phyloP scores from a whole-genome alignment of 2,888 invertebrate genomes.

The Drosophila mimetica region DNA sequence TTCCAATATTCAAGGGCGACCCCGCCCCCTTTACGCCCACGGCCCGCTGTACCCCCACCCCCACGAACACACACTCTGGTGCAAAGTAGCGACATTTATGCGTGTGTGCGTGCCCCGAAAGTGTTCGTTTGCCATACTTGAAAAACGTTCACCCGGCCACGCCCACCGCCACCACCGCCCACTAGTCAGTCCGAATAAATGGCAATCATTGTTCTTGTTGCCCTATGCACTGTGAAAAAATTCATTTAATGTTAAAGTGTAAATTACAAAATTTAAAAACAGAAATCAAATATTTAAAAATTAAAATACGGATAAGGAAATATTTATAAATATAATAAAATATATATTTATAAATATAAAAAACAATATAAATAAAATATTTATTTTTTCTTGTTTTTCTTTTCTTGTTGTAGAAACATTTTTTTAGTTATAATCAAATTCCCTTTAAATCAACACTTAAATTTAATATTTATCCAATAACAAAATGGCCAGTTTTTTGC shows the following conservation, averaged over 20 bases:
- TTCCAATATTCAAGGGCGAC: neutral
- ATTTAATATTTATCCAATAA: no score
- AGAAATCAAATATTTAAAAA: neutral
- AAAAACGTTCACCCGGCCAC: slow-evolving; percentile 6
- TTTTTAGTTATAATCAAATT: no score
- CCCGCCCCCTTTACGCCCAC: neutral
- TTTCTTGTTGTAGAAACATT: no score
- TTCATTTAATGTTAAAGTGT: neutral
- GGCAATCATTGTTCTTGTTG: neutral
- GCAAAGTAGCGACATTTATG: slow-evolving; percentile 70
- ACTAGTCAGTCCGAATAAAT: slow-evolving; percentile 15
- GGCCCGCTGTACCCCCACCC: neutral
- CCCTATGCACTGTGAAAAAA: neutral
- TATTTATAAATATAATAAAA: no score
- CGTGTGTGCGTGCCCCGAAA: slow-evolving; percentile 59
- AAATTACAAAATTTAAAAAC: no score
- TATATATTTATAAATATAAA: no score
- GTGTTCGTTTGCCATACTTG: slow-evolving; percentile 6
- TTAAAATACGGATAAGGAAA: no score
- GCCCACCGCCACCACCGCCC: slow-evolving; percentile 7
- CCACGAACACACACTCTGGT: slow-evolving; percentile 50
- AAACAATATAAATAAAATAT: no score
- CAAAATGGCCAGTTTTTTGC: neutral
- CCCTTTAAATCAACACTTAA: no score
- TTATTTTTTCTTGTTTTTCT: no score